Percentiles rank a stretch among this genome's conserved stretches.
phyloP scores from a whole-genome alignment of 2,113 vertebrate genomes.

The Rhinopomastus cyanomelas region DNA sequence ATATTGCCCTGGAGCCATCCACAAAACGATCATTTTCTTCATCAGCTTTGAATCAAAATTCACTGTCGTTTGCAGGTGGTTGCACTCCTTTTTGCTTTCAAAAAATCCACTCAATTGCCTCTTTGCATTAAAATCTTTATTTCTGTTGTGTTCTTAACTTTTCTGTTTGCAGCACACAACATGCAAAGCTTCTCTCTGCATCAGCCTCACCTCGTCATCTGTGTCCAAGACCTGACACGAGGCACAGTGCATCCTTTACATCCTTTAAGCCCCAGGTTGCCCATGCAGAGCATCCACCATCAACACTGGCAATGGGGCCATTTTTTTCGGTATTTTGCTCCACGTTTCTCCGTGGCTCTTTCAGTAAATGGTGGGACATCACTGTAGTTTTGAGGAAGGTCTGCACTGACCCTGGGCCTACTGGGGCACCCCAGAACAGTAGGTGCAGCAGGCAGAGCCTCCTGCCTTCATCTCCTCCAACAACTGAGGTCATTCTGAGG shows the following conservation, averaged over 20 bases:
- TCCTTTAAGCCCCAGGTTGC: background rate
- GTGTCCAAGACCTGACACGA: background rate
- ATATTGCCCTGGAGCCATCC: background rate
- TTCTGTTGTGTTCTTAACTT: background rate
- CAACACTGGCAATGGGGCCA: accelerated
- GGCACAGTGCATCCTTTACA: accelerated
- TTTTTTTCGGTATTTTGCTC: background rate
- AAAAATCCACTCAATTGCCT: background rate
- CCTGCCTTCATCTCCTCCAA: background rate
- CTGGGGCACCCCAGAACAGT: accelerated
- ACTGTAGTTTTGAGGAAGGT: background rate
- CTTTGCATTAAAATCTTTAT: background rate
- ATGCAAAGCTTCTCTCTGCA: background rate
- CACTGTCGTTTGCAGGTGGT: background rate
- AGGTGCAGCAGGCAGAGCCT: background rate
- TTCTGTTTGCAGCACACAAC: background rate
- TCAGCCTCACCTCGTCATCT: background rate
- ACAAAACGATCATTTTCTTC: accelerated
- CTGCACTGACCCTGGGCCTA: background rate
- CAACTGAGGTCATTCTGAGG: background rate
- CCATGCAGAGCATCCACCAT: accelerated
- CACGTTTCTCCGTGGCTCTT: background rate
- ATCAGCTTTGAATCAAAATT: background rate
- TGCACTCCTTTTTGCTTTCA: background rate
- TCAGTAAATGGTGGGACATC: background rate